A percentile compares a stretch with the other conserved stretches of the same genome.
Evolutionary conservation across 2,797 vertebrate species (phyloP).

Genomic region (Scyliorhinus canicula): DNA sequence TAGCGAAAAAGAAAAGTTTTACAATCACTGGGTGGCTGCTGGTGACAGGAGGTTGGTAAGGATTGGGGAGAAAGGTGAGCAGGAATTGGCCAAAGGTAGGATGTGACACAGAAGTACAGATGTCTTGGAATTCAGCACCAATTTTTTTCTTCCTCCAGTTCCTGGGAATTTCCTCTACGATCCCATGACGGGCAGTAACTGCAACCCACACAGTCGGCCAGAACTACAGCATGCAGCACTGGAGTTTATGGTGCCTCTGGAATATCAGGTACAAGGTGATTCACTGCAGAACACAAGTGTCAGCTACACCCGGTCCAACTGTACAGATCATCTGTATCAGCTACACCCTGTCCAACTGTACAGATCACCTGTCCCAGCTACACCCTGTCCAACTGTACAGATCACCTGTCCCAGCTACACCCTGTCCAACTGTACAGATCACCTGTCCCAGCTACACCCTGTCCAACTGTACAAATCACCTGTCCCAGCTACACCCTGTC

Average conservation of each 20-base stretch:
- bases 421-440: neutral
- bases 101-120: neutral
- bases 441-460: too few species aligned
- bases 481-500: too few species aligned
- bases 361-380: too few species aligned
- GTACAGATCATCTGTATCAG: neutral
- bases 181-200: slow-evolving; percentile 5
- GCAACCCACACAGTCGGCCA: neutral
- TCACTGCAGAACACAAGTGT: neutral
- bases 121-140: neutral
- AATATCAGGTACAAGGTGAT: slow-evolving; percentile 14
- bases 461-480: too few species aligned
- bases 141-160: neutral
- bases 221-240: slow-evolving; percentile 24
- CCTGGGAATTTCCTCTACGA: slow-evolving; percentile 30
- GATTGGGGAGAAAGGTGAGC: neutral
- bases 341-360: too few species aligned
- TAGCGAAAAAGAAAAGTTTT: neutral
- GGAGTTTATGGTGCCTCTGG: slow-evolving; percentile 4
- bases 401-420: too few species aligned
- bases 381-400: too few species aligned
- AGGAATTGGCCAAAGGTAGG: neutral
- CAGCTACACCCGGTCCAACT: neutral
- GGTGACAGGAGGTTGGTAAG: neutral
- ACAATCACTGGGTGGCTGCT: neutral